These are phyloP conservation scores for Vireo altiloquus DNA, from an alignment of 2,113 vertebrate genomes.

Conservation along the genomic window DNA sequence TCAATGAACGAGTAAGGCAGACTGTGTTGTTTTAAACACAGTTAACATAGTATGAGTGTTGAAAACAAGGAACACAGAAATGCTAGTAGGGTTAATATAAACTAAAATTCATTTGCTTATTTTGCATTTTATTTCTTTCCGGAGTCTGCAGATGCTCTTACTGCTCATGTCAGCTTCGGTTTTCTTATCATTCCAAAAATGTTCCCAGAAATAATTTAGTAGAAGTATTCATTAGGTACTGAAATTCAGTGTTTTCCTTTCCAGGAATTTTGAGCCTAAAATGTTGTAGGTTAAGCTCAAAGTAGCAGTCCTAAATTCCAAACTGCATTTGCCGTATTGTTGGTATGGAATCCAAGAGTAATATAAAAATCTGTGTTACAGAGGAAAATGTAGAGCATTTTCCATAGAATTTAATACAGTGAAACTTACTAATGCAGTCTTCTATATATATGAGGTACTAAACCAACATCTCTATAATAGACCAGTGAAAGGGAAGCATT, in stretches of 20 bases:
- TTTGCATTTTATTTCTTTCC: background rate
- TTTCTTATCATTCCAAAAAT: background rate
- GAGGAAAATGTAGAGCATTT: background rate
- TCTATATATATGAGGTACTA: background rate
- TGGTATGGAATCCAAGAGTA: background rate
- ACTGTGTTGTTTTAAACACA: background rate
- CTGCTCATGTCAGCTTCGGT: background rate
- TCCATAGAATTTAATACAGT: background rate
- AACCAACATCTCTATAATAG: background rate
- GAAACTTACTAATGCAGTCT: background rate
- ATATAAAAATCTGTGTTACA: background rate
- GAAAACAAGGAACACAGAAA: background rate
- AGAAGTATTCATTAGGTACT: background rate
- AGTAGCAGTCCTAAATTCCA: background rate
- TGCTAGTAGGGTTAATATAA: background rate
- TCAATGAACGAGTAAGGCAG: conserved; percentile 84
- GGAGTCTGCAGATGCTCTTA: background rate
- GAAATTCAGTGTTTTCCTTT: background rate
- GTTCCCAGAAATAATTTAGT: background rate
- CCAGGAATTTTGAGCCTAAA: background rate
- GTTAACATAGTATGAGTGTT: background rate
- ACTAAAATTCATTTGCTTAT: background rate
- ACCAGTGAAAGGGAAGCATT: background rate
- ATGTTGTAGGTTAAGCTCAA: background rate
- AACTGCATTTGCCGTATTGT: background rate